Base-by-base conservation (phyloP, 2,797 vertebrate genomes). In the Poeciliopsis infans region DNA sequence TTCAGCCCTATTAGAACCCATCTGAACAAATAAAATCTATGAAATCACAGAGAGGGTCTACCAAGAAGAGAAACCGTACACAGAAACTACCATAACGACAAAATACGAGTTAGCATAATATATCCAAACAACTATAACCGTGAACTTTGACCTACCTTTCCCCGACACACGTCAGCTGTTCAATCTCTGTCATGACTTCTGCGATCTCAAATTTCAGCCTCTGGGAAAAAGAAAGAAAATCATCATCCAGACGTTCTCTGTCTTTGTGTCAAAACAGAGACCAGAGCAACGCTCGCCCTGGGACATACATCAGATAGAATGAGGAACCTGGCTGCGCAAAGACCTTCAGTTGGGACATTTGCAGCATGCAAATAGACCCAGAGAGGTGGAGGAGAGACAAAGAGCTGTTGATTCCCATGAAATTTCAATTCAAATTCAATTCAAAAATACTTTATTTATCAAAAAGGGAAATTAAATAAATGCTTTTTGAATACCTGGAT, bases 151-250 rank as follows among this genome's bases (percentile, higher is more conserved):
- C 93, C 92, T 85, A 98, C 98, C 97, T 98, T 89, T 99, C 98
- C 89, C 98, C 98, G 2, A 96, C 96, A 49, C 97, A 98, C 0
- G 98, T 98, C 85, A 99, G 94, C 86, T 97, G 98, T 94, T 99
- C 97, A 20, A 99, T 99, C 94, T 99, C 98, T 0, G 97, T 99
- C 98, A 99, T 99, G 85, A 99, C 98, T 85, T 99, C 98, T 0
- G 98, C 97, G 68, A 99, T 99, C 92, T 99, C 98, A 89, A 97
- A 97, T 91, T 99, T 99, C 94, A 99, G 94, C 89, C 97, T 96
- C 98, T 99, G 95, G 46, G 77, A 88, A 84, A 87, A 86, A 94
- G 74, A 72, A 1, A 78, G 33, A 2, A 69, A 59, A 0, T 77
- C 16, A 28, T 0, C 4, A 41, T 3, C 43, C 28, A 47, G 66